These are phyloP conservation scores for Pagetopsis macropterus DNA, from an alignment of 2,797 vertebrate genomes.

Conservation along the genomic window DNA sequence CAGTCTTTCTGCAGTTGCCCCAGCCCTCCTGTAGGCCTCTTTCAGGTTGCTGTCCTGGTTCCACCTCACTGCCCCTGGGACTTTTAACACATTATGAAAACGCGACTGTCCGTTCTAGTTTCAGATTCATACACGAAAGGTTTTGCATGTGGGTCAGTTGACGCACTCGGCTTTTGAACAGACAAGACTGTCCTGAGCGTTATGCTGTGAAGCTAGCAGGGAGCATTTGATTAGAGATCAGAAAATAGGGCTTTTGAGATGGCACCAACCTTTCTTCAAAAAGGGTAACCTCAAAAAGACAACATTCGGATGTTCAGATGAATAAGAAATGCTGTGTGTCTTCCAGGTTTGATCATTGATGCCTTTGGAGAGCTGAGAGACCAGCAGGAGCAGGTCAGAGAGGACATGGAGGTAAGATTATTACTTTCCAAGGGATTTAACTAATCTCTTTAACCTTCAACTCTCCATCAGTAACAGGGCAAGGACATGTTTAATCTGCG, in stretches of 20 bases:
- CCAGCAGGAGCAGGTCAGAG: conserved; percentile 96
- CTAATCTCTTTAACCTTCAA: background rate
- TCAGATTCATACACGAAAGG: background rate
- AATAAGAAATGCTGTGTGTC: conserved; percentile 2
- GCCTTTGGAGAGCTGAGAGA: conserved; percentile 96
- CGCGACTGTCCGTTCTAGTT: background rate
- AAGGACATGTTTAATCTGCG: background rate
- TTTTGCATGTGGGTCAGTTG: background rate
- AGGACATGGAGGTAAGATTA: conserved; percentile 93
- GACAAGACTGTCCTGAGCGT: background rate
- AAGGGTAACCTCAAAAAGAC: no score
- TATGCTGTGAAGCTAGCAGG: background rate
- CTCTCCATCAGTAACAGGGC: background rate
- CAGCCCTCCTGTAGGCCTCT: background rate
- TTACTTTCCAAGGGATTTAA: background rate
- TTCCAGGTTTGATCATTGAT: conserved; percentile 93
- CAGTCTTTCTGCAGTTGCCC: background rate
- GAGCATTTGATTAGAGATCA: background rate
- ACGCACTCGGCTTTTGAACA: background rate
- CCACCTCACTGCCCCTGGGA: no score
- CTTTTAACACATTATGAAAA: background rate
- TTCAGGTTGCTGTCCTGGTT: background rate
- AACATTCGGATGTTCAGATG: background rate
- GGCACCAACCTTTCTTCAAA: no score
- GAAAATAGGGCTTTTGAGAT: background rate